Evolutionary conservation across 2,113 vertebrate species (phyloP).

Genomic region (Psammodynastes pulverulentus): DNA sequence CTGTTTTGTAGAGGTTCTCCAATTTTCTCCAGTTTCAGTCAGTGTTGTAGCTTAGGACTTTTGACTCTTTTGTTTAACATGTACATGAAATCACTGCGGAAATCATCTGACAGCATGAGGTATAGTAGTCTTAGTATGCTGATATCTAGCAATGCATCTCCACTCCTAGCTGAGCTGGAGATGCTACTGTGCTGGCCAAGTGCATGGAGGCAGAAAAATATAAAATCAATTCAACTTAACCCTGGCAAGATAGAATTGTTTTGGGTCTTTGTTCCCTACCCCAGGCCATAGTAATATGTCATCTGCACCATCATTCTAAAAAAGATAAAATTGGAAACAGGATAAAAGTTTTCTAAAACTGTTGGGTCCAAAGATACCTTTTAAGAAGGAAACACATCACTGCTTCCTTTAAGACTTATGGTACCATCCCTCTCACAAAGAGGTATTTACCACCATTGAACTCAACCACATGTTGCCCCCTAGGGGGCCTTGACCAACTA

Average conservation of each 20-base stretch:
- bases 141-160: too few species aligned
- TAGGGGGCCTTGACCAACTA: background rate
- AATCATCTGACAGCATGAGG: background rate
- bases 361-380: background rate
- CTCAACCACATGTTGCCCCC: background rate
- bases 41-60: background rate
- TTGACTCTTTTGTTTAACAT: background rate
- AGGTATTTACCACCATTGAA: background rate
- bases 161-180: too few species aligned
- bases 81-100: background rate
- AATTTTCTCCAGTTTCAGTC: background rate
- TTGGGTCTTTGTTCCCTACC: too few species aligned
- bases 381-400: background rate
- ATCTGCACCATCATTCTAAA: background rate
- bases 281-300: background rate
- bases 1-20: background rate
- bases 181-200: too few species aligned
- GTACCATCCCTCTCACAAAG: background rate
- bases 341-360: background rate
- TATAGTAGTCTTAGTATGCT: too few species aligned
- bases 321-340: background rate
- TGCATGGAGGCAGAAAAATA: too few species aligned
- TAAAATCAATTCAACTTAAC: too few species aligned
- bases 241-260: too few species aligned
- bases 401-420: background rate